phyloP scores from a whole-genome alignment of 2,888 invertebrate species.

The Melitaea athalia region DNA sequence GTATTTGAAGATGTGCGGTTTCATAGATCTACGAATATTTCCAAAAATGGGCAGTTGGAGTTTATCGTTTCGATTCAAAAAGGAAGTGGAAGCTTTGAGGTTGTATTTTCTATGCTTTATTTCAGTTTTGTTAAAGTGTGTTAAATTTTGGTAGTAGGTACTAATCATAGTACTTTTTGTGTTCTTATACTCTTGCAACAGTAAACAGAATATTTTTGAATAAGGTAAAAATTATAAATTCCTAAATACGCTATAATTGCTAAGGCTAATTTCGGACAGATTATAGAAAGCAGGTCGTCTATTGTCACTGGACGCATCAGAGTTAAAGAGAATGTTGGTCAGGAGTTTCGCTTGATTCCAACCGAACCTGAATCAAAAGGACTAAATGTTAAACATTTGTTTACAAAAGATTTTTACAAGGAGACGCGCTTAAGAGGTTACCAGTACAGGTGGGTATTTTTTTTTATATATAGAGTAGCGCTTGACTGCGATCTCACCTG shows the following conservation, averaged over 20 bases:
- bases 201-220: no score
- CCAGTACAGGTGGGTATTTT: constrained; percentile 81
- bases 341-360: constrained; percentile 76
- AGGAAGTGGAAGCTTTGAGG: constrained; percentile 86
- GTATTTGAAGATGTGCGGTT: constrained; percentile 93
- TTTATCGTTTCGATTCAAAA: constrained; percentile 87
- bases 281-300: constrained; percentile 86
- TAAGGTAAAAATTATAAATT: not conserved
- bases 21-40: constrained; percentile 90
- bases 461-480: no score
- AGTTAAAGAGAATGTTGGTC: constrained; percentile 80
- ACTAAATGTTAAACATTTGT: constrained; percentile 75
- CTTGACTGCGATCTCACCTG: no score
- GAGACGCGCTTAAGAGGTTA: constrained; percentile 88
- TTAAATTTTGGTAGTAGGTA: no score
- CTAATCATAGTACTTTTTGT: not conserved
- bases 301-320: constrained; percentile 88
- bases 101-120: constrained; percentile 42
- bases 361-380: constrained; percentile 63
- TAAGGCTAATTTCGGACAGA: constrained; percentile 56
- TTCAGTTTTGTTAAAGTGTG: not conserved
- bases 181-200: no score
- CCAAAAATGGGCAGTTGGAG: constrained; percentile 84
- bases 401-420: constrained; percentile 82
- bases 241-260: not conserved